Percentiles rank a stretch among this genome's conserved stretches.
phyloP scores from a whole-genome alignment of 2,113 vertebrate species.

The Corythornis madagascariensis region DNA sequence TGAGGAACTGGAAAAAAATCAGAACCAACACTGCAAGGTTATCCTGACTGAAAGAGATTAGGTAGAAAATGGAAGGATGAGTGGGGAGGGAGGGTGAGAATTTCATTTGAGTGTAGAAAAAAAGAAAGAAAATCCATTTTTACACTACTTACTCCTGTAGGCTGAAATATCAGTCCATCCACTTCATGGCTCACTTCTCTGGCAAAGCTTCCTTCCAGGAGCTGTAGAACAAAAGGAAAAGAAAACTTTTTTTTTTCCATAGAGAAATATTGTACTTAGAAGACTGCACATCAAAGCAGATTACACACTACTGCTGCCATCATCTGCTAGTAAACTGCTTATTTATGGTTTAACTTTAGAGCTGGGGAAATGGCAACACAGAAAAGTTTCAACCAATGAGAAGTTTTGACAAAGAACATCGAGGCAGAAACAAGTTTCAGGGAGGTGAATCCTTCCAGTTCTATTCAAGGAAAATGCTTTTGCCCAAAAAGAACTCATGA shows the following conservation, averaged over 20 bases:
- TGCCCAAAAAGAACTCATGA: background rate
- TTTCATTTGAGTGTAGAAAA: background rate
- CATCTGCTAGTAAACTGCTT: background rate
- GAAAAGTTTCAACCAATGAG: background rate
- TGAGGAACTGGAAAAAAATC: background rate
- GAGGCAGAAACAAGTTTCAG: background rate
- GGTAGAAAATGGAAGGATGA: background rate
- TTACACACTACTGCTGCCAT: background rate
- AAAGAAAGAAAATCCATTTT: background rate
- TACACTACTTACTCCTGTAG: conserved; percentile 87
- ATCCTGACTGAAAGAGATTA: background rate
- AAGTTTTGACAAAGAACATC: background rate
- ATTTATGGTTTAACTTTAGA: background rate
- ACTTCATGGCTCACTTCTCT: conserved; percentile 98
- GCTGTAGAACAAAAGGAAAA: conserved; percentile 79
- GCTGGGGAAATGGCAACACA: background rate
- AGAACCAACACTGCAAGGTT: background rate
- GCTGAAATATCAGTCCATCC: conserved; percentile 98
- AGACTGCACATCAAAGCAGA: background rate
- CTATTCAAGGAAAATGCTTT: background rate
- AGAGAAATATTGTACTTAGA: background rate
- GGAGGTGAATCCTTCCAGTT: background rate
- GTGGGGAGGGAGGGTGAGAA: background rate
- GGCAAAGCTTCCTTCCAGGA: conserved; percentile 96
- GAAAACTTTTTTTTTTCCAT: conserved; percentile 15